Base-by-base conservation (phyloP, 2,888 invertebrate species). In the Ptychoptera contaminata region DNA sequence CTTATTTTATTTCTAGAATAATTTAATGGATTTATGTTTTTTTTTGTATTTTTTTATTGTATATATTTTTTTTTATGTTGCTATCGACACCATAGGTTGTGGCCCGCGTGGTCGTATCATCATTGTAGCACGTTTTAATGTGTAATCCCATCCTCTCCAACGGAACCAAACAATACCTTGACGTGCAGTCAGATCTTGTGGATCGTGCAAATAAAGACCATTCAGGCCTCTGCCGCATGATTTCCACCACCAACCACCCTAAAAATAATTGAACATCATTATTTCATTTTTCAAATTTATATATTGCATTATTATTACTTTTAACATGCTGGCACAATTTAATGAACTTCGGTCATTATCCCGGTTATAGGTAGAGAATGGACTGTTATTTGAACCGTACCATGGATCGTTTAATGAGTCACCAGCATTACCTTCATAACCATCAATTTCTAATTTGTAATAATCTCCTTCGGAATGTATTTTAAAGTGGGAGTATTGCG, bases 141-240 rank as follows among this genome's bases (percentile, higher is more conserved):
- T 90, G 68, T 91, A 91, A 65, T 90, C 90, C 90, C 91, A 91
- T 44, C 91, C 90, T 67, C 87, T 77, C 90, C 90, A 91, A 57
- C 90, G 81, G 77, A 90, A 91, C 90, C 90, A 91, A 7, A 91
- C 90, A 54, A 91, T 90, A 50, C 87, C 88, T 79, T 90, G 88
- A 60, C 88, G 73, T 47, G 88, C 88, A 40, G 87, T 88, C 49
- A 87, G 72, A 66, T 90, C 88, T 64, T 88, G 87, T 1, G 87
- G 87, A 64, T 90, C 87, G 55, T 88, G 87, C 39, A 90, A 69
- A 59, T 91, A 90, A 31, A 90, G 74, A 11, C 90, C 90, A 59
- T 91, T 91, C 23, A 91, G 73, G 8, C 90, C 90, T 56, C 90
- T 74, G 16, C 90, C 90, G 58, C 90, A 91, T 0, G 87, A 88